These are phyloP conservation scores for Columba janthina DNA, from an alignment of 2,113 vertebrate genomes.

Conservation along the genomic window DNA sequence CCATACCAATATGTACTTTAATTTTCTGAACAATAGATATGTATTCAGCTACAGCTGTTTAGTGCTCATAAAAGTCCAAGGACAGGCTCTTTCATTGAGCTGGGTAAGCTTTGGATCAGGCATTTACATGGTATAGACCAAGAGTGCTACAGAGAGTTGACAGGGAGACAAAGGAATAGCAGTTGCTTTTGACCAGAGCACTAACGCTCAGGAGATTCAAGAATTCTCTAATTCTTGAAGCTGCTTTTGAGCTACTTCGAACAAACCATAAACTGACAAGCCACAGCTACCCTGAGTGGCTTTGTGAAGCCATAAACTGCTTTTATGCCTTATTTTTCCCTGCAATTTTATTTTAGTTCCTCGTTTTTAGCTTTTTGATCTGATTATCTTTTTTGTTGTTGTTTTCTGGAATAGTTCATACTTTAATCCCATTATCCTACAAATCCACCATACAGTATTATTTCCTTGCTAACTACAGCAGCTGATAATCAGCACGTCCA, in stretches of 20 bases:
- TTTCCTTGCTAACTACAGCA: background rate
- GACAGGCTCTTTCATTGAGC: background rate
- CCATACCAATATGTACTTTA: background rate
- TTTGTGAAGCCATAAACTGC: background rate
- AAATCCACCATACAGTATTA: background rate
- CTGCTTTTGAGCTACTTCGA: background rate
- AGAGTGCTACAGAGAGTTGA: background rate
- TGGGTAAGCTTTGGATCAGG: background rate
- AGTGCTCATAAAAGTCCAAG: background rate
- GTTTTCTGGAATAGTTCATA: background rate
- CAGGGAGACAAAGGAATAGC: background rate
- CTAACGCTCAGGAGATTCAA: background rate
- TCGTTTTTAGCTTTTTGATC: background rate
- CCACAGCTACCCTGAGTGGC: background rate
- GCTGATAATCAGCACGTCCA: background rate
- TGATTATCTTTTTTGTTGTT: background rate
- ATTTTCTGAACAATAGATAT: background rate
- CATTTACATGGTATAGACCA: background rate
- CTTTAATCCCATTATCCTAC: background rate
- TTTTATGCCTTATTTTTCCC: background rate
- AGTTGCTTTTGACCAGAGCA: background rate
- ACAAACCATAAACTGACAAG: background rate
- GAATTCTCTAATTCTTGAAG: background rate
- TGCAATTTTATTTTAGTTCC: background rate
- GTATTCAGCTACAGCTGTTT: background rate